These are phyloP conservation scores for Drosophila kurseongensis DNA, from an alignment of 1,140 invertebrate species.

Conservation along the genomic window DNA sequence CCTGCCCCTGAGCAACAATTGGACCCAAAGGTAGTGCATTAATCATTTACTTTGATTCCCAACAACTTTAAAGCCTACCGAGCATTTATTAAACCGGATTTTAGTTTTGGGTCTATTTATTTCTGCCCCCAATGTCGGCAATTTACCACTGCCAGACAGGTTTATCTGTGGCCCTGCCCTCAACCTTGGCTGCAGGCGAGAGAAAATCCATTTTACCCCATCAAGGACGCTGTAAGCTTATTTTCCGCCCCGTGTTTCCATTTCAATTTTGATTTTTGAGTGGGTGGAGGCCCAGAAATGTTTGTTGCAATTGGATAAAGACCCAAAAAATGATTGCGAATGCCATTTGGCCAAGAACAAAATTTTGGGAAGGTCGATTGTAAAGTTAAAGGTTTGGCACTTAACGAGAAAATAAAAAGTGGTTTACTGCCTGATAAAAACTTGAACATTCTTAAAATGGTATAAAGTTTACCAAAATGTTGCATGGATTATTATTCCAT, in stretches of 20 bases:
- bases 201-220: slow-evolving; percentile 42
- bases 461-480: too few species aligned
- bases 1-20: slow-evolving; percentile 48
- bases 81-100: slow-evolving; percentile 24
- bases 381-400: slow-evolving; percentile 21
- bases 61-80: slow-evolving; percentile 2
- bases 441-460: background rate
- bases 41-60: slow-evolving; percentile 34
- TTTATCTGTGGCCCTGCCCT: slow-evolving; percentile 43
- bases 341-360: slow-evolving; percentile 13
- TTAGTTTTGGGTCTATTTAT: background rate
- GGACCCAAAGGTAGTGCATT: slow-evolving; percentile 21
- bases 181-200: slow-evolving; percentile 41
- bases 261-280: slow-evolving; percentile 45
- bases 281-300: slow-evolving; percentile 4
- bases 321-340: slow-evolving; percentile 13
- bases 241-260: slow-evolving; percentile 21
- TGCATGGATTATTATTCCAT: too few species aligned
- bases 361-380: slow-evolving; percentile 26
- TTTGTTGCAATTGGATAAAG: slow-evolving; percentile 38
- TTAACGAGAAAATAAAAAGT: slow-evolving; percentile 10
- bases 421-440: slow-evolving; percentile 14
- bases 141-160: slow-evolving; percentile 11
- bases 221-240: slow-evolving; percentile 20
- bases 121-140: slow-evolving; percentile 1